These are phyloP conservation scores for Vidua chalybeata DNA, from an alignment of 2,113 vertebrate species.

Conservation along the genomic window DNA sequence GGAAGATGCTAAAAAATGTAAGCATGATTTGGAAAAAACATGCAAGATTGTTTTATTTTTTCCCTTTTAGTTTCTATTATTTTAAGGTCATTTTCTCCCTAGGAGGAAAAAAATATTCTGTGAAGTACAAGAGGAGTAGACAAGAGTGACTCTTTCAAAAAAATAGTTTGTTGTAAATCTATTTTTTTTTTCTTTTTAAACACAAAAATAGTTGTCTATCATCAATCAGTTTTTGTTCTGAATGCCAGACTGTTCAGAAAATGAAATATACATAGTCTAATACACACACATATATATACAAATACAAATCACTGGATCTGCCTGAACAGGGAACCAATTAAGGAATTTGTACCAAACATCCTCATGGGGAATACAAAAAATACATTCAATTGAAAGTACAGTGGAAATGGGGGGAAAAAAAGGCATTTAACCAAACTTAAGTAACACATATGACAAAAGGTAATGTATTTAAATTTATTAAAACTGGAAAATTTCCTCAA, in stretches of 20 bases:
- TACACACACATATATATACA: accelerated
- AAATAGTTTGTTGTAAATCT: background rate
- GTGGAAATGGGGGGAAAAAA: background rate
- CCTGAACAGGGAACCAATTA: background rate
- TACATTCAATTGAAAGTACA: background rate
- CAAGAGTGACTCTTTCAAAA: background rate
- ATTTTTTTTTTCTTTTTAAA: background rate
- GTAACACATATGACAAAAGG: background rate
- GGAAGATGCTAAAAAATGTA: background rate
- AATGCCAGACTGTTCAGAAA: background rate
- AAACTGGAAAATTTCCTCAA: background rate
- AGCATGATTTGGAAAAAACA: background rate
- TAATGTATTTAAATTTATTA: background rate
- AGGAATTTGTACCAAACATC: background rate
- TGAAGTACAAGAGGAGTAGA: background rate
- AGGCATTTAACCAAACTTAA: background rate
- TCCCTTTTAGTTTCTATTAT: background rate
- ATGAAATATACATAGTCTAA: background rate
- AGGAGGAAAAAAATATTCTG: background rate
- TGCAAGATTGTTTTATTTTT: background rate
- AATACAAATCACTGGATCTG: background rate
- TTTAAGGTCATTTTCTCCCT: background rate
- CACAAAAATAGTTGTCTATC: background rate
- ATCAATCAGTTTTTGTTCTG: background rate
- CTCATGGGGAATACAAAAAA: background rate